These are phyloP conservation scores for Amphipoea oculea DNA, from an alignment of 2,888 invertebrate species.

Conservation along the genomic window DNA sequence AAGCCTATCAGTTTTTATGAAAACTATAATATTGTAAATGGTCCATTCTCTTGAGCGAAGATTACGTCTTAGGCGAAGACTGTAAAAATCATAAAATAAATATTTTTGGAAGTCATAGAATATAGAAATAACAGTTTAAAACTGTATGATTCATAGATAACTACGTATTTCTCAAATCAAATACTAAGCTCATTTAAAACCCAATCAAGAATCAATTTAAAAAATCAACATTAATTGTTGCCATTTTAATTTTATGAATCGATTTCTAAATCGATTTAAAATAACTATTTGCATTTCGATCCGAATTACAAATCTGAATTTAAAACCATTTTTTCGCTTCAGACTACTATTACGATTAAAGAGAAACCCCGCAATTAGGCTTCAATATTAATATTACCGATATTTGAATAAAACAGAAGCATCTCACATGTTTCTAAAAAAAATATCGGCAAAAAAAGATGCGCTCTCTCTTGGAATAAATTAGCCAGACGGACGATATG, in stretches of 20 bases:
- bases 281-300: constrained; percentile 27
- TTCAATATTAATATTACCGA: constrained; percentile 34
- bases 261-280: constrained; percentile 46
- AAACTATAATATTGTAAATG: not conserved
- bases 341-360: constrained; percentile 51
- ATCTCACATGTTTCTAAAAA: constrained; percentile 6
- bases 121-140: not conserved
- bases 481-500: constrained; percentile 63
- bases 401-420: constrained; percentile 44
- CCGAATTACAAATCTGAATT: constrained; percentile 39
- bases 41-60: not conserved
- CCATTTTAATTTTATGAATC: constrained; percentile 41
- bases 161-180: constrained; percentile 19
- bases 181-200: constrained; percentile 28
- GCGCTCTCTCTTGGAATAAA: constrained; percentile 62
- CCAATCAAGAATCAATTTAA: constrained; percentile 46
- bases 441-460: constrained; percentile 40
- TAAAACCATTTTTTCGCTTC: constrained; percentile 30
- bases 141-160: not conserved
- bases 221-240: constrained; percentile 52
- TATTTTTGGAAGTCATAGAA: not conserved
- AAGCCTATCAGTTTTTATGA: not conserved
- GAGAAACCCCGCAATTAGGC: constrained; percentile 57
- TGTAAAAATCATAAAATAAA: not conserved
- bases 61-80: not conserved